Evolutionary conservation across 1,140 invertebrate genomes (phyloP).

Genomic region (Habropoda laboriosa): DNA sequence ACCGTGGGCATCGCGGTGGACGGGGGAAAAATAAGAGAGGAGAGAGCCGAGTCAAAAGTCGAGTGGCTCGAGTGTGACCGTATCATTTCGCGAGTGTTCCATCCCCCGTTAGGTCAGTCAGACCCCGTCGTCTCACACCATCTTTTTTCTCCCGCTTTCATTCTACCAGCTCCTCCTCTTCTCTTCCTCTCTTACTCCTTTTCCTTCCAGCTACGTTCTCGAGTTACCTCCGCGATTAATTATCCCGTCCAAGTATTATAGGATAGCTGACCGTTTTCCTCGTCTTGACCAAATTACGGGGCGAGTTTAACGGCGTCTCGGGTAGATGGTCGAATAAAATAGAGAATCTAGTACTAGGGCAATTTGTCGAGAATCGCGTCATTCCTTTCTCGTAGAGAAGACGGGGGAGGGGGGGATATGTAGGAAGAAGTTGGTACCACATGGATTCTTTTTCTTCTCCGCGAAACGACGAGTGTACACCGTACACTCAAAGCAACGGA

Average conservation of each 20-base stretch:
- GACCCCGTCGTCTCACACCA: too few species aligned
- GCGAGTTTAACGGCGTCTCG: conserved; percentile 20
- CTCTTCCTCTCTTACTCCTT: background rate
- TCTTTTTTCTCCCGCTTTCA: too few species aligned
- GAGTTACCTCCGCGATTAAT: conserved; percentile 49
- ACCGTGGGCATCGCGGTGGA: background rate
- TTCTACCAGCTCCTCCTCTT: background rate
- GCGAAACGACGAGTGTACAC: background rate
- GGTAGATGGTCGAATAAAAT: background rate
- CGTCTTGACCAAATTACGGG: conserved; percentile 45
- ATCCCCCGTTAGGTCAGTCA: background rate
- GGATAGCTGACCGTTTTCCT: conserved; percentile 30
- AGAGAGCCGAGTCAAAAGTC: background rate
- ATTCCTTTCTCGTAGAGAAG: too few species aligned
- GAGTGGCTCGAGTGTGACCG: background rate
- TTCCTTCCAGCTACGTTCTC: background rate
- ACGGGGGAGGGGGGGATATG: background rate
- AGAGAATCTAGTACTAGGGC: too few species aligned
- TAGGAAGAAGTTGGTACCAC: too few species aligned
- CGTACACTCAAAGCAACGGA: background rate
- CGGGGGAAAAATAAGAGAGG: background rate
- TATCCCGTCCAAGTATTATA: conserved; percentile 47
- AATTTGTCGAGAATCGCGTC: background rate
- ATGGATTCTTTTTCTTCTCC: too few species aligned
- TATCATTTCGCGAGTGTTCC: conserved; percentile 21